These are phyloP conservation scores for Oophaga sylvatica DNA, from an alignment of 2,797 vertebrate genomes.

Conservation along the genomic window DNA sequence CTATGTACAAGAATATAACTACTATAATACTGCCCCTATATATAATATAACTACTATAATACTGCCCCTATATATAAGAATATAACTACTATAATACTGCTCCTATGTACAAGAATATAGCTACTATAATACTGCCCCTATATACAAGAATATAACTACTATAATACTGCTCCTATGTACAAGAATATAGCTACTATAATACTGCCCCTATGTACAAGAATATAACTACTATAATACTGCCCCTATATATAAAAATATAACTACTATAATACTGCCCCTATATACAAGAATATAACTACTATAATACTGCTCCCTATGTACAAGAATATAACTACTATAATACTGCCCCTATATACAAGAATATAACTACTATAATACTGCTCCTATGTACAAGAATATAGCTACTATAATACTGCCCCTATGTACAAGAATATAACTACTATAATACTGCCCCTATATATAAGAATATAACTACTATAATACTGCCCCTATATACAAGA, in stretches of 20 bases:
- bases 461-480: too few species aligned
- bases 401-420: not conserved
- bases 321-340: too few species aligned
- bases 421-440: too few species aligned
- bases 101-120: not conserved
- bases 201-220: too few species aligned
- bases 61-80: not conserved
- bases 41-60: conserved; percentile 4
- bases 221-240: too few species aligned
- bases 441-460: too few species aligned
- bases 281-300: too few species aligned
- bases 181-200: conserved; percentile 1
- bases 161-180: not conserved
- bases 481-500: not conserved
- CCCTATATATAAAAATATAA: too few species aligned
- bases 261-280: not conserved
- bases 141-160: conserved; percentile 7
- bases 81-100: conserved; percentile 4
- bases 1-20: conserved; percentile 14
- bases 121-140: conserved; percentile 2
- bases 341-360: too few species aligned
- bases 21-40: conserved; percentile 8
- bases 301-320: not conserved
- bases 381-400: too few species aligned
- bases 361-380: not conserved